Evolutionary conservation across 1,140 invertebrate species (phyloP).

Genomic region (Atta colombica): DNA sequence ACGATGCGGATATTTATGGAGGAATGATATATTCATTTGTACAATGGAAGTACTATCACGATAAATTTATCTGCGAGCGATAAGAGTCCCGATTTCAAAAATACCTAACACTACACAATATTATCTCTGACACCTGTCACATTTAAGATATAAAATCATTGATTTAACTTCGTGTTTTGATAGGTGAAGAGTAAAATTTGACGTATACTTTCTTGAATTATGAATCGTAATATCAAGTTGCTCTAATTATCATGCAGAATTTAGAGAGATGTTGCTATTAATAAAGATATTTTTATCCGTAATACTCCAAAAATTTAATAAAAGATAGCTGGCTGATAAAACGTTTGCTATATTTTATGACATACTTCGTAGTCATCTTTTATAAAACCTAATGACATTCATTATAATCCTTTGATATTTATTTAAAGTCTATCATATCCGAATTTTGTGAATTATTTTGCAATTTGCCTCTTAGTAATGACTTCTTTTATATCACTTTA

Average conservation of each 20-base stretch:
- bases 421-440: constrained; percentile 43
- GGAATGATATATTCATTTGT: not conserved
- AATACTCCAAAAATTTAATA: constrained; percentile 2
- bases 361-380: not conserved
- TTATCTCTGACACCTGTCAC: constrained; percentile 7
- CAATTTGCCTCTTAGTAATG: not conserved
- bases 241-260: constrained; percentile 10
- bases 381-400: not conserved
- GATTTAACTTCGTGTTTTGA: not conserved
- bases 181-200: not conserved
- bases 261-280: constrained; percentile 2
- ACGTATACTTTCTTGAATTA: not conserved
- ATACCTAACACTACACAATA: not conserved
- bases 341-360: not conserved
- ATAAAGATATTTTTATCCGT: constrained; percentile 17
- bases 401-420: constrained; percentile 45
- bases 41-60: not conserved
- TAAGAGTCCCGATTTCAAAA: not conserved
- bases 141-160: not conserved
- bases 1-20: constrained; percentile 18
- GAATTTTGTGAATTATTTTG: constrained; percentile 26
- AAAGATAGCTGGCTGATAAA: constrained; percentile 10
- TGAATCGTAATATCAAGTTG: not conserved
- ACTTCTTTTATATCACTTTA: not conserved
- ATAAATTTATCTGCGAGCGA: constrained; percentile 5